Evolutionary conservation across 2,888 invertebrate species (phyloP), one percentile per base, ranked within the genome.

Genomic region (Pyrrhia umbra): DNA sequence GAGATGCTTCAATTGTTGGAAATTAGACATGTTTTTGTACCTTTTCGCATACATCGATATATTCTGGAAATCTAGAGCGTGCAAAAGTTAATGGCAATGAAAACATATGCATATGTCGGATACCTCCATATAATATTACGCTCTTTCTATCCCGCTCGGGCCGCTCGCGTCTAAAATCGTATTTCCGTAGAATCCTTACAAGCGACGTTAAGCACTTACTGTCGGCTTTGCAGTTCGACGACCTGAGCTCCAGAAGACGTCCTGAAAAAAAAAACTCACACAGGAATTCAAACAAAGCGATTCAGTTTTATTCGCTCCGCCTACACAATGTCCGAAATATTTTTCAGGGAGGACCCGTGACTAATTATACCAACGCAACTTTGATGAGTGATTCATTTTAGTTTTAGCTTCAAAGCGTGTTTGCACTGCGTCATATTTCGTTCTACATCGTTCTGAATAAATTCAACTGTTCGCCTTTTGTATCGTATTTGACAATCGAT

Each of bases 121-220:
- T 63, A 68, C 62, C 63, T 66, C 74, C 78, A 80, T 80, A 84
- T 79, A 81, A 79, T 83, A 83, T 81, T 78, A 81, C 78, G 63
- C 71, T 76, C 81, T 79, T 77, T 81, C 87, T 82, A 84, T 86
- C 87, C 84, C 85, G 86, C 86, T 87, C 89, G 76, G 79, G 66
- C 81, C 79, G 84, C 85, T 84, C 81, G 90, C 88, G 90, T 92
- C 92, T 94, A 94, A 94, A 95, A 93, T 90, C 91, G 94, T 94
- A 93, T 94, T 94, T 94, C 93, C 94, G 93, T 92, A 90, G 95
- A 95, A 95, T 94, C 94, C 95, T 92, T 93, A 94, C 93, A 93
- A 94, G 92, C 93, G 91, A 89, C 90, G 91, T 88, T 91, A 92
- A 94, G 93, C 91, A 90, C 91, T 91, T 88, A 89, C 87, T 90